Base-by-base conservation (phyloP, 1,140 invertebrate genomes). In the Pentalonia nigronervosa region DNA sequence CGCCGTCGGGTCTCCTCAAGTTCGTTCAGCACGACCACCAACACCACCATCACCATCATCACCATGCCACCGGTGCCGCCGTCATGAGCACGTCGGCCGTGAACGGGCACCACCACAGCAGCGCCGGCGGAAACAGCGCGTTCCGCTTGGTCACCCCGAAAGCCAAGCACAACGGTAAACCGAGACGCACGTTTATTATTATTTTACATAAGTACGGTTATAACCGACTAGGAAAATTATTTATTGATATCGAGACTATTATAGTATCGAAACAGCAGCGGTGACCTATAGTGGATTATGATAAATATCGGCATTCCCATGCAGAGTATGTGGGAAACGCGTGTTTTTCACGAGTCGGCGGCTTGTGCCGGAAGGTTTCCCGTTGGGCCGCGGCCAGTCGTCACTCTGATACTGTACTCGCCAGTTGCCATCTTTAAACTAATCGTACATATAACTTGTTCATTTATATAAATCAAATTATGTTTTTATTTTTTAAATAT, bases 91-190 rank as follows among this genome's bases (percentile, higher is more conserved):
- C 89, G 25, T 23, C 36, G 53, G 30, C 21, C 89, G 56, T 30
- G 7, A 91, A 91, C 89, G 53, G 89, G 0, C 56, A 91, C 41
- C 60, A 91, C 2, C 90, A 81, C 45, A 36, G 90, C 45, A 36
- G 20, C 67, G 45, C 20, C 34, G 90, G 30, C 76, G 90, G 89
- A 87, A 94, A 92, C 88, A 94, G 94, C 92, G 95, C 95, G 90
- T 95, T 95, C 93, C 94, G 94, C 45, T 94, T 95, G 67, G 95
- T 95, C 93, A 95, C 95, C 36, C 95, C 95, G 34, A 95, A 95
- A 93, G 91, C 94, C 56, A 94, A 94, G 36, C 94, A 94, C 53
- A 94, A 94, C 94, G 94, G 94, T 94, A 94, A 93, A 34, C 48
- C 17, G 1, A 67, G 2, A 36, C 8, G 9, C n/a, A n/a, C 11